These are phyloP conservation scores for Deroplatys truncata DNA, from an alignment of 2,888 invertebrate genomes.

Conservation along the genomic window DNA sequence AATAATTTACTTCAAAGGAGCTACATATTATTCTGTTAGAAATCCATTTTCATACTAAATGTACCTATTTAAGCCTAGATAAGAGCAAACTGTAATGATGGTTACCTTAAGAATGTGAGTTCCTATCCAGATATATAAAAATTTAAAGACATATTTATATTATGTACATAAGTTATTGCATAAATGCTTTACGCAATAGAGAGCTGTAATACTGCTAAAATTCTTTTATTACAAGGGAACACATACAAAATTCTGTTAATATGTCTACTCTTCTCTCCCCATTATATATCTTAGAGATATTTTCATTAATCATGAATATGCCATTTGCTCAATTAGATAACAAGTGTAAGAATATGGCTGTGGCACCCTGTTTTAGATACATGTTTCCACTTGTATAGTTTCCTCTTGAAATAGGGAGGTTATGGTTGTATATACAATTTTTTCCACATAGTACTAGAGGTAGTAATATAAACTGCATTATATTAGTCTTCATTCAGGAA, in stretches of 20 bases:
- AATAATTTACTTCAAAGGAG: not conserved
- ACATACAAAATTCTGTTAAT: not conserved
- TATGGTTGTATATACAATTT: not conserved
- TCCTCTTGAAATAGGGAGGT: not conserved
- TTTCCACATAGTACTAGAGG: not conserved
- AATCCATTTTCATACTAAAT: not conserved
- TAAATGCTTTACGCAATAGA: not conserved
- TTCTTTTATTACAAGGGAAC: not conserved
- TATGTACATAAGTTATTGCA: not conserved
- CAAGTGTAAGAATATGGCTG: not conserved
- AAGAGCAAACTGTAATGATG: not conserved
- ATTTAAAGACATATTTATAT: not conserved
- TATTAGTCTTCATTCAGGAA: not conserved
- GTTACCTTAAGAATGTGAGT: not conserved
- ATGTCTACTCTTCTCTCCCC: not conserved
- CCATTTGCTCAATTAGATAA: slow-evolving; percentile 13
- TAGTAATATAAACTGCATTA: not conserved
- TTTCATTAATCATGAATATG: not conserved
- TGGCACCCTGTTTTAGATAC: not conserved
- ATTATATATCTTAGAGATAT: not conserved
- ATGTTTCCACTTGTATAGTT: not conserved
- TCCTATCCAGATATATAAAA: not conserved
- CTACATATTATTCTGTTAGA: not conserved
- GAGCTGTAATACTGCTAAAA: not conserved
- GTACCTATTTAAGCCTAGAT: not conserved